A percentile compares a stretch with the other conserved stretches of the same genome.
Evolutionary conservation across 1,140 invertebrate genomes (phyloP).

Genomic region (Physella acuta): DNA sequence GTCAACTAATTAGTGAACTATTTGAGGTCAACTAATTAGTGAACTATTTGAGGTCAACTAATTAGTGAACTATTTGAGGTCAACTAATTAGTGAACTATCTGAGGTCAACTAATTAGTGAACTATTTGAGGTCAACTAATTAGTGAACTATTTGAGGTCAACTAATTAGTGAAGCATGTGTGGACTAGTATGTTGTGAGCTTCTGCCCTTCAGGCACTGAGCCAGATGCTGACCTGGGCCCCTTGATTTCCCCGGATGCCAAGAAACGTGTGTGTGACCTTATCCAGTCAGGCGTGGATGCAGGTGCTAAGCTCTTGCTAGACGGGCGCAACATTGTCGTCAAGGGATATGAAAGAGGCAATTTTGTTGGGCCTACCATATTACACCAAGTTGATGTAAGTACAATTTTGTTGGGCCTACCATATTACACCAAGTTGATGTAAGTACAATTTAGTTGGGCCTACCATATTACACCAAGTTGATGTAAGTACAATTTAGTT

Average conservation of each 20-base stretch:
- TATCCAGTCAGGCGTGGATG: conserved; percentile 82
- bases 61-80: background rate
- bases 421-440: conserved; percentile 85
- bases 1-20: background rate
- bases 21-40: background rate
- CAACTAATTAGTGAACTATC: background rate
- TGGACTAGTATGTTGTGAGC: background rate
- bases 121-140: background rate
- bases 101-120: background rate
- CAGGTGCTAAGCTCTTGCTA: conserved; percentile 85
- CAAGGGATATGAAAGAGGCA: conserved; percentile 88
- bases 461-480: conserved; percentile 90
- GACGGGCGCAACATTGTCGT: conserved; percentile 87
- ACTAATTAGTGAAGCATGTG: background rate
- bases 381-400: conserved; percentile 81
- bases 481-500: conserved; percentile 61
- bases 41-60: too few species aligned
- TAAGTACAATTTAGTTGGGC: conserved; percentile 89
- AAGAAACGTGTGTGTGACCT: conserved; percentile 85
- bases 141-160: too few species aligned
- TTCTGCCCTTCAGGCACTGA: conserved; percentile 69
- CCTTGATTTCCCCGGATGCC: conserved; percentile 90
- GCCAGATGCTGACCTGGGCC: conserved; percentile 92
- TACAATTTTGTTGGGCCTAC: conserved; percentile 74
- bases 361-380: conserved; percentile 97